These are phyloP conservation scores for Xenus cinereus DNA, from an alignment of 2,113 vertebrate genomes.

Conservation along the genomic window DNA sequence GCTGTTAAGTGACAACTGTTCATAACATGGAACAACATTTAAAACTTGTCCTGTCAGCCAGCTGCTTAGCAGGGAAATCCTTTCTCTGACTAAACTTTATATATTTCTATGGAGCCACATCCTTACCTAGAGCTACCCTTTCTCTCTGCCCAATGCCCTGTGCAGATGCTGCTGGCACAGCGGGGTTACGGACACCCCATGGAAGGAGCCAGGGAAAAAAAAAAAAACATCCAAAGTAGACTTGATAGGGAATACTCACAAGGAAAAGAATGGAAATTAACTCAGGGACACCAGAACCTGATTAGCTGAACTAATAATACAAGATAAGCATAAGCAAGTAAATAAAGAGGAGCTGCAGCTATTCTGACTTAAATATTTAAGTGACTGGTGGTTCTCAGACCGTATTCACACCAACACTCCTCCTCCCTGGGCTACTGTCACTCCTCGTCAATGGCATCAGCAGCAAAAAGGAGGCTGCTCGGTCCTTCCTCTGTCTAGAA, in stretches of 20 bases:
- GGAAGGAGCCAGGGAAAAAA: neutral
- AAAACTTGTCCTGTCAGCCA: neutral
- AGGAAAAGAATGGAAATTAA: neutral
- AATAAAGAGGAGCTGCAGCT: neutral
- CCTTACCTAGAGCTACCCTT: neutral
- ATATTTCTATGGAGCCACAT: neutral
- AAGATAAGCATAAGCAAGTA: neutral
- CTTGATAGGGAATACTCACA: neutral
- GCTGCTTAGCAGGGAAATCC: neutral
- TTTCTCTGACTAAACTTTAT: neutral
- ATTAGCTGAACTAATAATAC: neutral
- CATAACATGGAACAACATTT: neutral
- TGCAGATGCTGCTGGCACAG: accelerated
- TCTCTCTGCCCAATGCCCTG: accelerated
- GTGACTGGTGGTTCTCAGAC: neutral
- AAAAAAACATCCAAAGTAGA: neutral
- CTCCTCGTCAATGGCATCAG: neutral
- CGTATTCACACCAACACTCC: neutral
- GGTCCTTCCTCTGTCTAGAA: neutral
- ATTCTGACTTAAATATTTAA: neutral
- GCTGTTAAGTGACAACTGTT: neutral
- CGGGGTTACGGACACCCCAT: accelerated
- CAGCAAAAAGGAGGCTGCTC: neutral
- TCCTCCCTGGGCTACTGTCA: neutral
- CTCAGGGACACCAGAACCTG: neutral